Percentiles rank a stretch among this genome's conserved stretches.
phyloP scores from a whole-genome alignment of 2,113 vertebrate genomes.

The Psophia crepitans region DNA sequence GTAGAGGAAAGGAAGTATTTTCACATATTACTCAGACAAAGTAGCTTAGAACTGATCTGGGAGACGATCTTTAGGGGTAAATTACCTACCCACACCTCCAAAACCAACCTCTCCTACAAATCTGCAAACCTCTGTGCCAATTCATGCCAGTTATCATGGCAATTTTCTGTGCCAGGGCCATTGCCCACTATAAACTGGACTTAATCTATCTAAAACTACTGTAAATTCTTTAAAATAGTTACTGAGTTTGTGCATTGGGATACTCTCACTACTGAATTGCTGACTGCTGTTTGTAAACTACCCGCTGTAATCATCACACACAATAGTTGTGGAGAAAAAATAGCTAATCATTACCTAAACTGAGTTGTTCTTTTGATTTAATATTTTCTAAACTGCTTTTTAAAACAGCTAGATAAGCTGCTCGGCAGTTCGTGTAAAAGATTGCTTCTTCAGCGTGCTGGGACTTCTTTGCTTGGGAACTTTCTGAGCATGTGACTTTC shows the following conservation, averaged over 20 bases:
- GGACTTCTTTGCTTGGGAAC: conserved; percentile 49
- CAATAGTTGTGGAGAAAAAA: background rate
- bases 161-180: background rate
- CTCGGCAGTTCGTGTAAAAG: conserved; percentile 87
- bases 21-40: background rate
- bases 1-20: background rate
- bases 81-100: background rate
- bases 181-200: background rate
- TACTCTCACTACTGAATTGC: background rate
- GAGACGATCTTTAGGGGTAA: background rate
- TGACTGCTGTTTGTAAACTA: background rate
- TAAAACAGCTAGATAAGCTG: conserved; percentile 86
- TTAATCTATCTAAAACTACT: background rate
- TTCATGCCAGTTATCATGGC: background rate
- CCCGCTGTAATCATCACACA: background rate
- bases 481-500: background rate
- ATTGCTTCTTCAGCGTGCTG: conserved; percentile 76
- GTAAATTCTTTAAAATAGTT: background rate
- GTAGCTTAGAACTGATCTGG: background rate
- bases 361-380: conserved; percentile 85
- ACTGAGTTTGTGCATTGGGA: background rate
- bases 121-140: background rate
- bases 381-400: conserved; percentile 91
- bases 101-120: background rate
- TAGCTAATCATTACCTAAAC: conserved; percentile 76